Base-by-base conservation (phyloP, 2,888 invertebrate genomes). In the Phragmatobia fuliginosa region DNA sequence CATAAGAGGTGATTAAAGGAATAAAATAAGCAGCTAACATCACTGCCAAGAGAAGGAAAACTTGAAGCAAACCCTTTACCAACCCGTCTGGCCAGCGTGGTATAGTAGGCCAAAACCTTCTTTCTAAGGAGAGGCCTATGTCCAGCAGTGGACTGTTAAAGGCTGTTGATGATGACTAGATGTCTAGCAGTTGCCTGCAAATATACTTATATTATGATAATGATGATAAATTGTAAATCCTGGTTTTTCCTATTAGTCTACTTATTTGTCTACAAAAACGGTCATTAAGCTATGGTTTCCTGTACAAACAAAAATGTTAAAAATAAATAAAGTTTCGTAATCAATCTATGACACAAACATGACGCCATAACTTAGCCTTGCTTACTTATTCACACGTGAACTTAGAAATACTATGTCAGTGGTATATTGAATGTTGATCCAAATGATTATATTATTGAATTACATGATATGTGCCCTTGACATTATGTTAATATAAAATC, bases 401-500 rank as follows among this genome's bases (percentile, higher is more conserved):
- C 28, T 28, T 56, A 36, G 21, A 65, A 60, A 18, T 36, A 32
- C n/a, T 18, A 18, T 11, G n/a, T 14, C 68, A n/a, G 61, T 67
- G 63, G 59, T 68, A 63, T 41, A n/a, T 38, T 28, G 72, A 77
- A 69, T 74, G 75, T 81, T 81, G 75, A 77, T 79, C 82, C 67
- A 74, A 77, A 77, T 80, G 72, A 56, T 66, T 72, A 77, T 64
- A 61, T 36, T 31, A 80, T 71, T 68, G 62, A 59, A 61, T 75
- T 72, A 67, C 41, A 73, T 79, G 60, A 21, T 6, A 18, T 28
- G 11, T 56, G 28, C n/a, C 74, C 79, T 45, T 80, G 79, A 76
- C 79, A 76, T 79, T 79, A 71, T n/a, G 52, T 60, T 68, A 67
- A n/a, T n/a, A n/a, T n/a, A n/a, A 63, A 70, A 74, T 74, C 74